Evolutionary conservation across 1,140 invertebrate species (phyloP).

Genomic region (Gyrodactylus salaris): DNA sequence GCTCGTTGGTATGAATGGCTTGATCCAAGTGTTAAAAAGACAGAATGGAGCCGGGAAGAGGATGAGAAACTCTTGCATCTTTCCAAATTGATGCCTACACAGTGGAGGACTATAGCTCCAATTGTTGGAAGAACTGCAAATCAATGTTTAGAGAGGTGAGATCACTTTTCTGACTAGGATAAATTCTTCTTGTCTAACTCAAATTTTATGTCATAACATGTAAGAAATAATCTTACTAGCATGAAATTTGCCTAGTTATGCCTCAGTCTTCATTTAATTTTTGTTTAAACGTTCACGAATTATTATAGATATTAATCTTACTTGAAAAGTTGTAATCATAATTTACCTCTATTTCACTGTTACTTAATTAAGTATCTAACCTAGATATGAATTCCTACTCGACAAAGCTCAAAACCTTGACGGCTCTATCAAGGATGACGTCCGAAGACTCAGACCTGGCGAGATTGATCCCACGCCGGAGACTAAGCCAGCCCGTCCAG

Average conservation of each 20-base stretch:
- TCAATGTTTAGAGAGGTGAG: slow-evolving; percentile 83
- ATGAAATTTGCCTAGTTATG: no score
- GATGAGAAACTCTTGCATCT: slow-evolving; percentile 89
- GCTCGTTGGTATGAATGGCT: slow-evolving; percentile 98
- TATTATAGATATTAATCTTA: no score
- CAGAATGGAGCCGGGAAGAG: slow-evolving; percentile 95
- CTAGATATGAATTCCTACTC: slow-evolving; percentile 12
- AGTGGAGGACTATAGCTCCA: slow-evolving; percentile 94
- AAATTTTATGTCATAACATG: no score
- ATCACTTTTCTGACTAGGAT: no score
- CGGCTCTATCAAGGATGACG: slow-evolving; percentile 42
- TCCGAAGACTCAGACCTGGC: slow-evolving; percentile 73
- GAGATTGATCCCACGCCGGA: slow-evolving; percentile 99
- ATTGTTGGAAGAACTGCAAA: slow-evolving; percentile 91
- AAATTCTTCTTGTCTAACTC: no score
- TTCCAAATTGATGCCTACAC: slow-evolving; percentile 94
- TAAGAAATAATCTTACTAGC: no score
- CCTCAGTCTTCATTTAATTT: no score
- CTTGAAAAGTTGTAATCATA: no score
- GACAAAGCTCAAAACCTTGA: slow-evolving; percentile 90
- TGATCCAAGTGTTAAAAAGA: slow-evolving; percentile 97
- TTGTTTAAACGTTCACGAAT: no score
- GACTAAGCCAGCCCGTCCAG: slow-evolving; percentile 85
- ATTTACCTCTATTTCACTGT: no score
- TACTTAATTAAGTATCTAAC: no score